phyloP scores from a whole-genome alignment of 23 tunicate genomes.

The Oikopleura albicans region DNA sequence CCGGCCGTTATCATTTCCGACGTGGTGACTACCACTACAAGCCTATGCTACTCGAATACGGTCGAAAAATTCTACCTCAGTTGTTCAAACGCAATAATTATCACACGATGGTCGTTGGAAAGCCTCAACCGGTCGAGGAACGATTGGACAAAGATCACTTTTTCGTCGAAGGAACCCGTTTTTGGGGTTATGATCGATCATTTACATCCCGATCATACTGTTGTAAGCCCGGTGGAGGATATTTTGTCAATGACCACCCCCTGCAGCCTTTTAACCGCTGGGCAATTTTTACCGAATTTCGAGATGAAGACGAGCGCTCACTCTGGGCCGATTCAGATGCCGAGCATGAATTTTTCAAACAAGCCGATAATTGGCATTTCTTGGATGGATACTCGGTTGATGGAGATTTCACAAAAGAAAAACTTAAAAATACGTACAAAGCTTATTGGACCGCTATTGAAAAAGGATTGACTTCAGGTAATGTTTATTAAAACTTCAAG shows the following conservation, averaged over 20 bases:
- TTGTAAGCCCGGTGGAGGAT: constrained; percentile 3
- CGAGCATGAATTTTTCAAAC: not conserved
- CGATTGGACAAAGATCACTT: not conserved
- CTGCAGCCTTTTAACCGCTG: not conserved
- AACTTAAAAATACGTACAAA: not conserved
- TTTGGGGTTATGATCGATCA: not conserved
- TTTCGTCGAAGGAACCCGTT: constrained; percentile 7
- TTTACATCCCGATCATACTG: constrained; percentile 1
- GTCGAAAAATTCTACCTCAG: constrained; percentile 11
- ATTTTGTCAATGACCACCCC: not conserved
- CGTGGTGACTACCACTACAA: constrained; percentile 12
- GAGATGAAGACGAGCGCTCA: not conserved
- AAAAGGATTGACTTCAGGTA: not conserved
- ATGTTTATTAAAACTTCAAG: too few relatives aligned
- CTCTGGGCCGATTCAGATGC: not conserved
- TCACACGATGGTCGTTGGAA: constrained; percentile 17
- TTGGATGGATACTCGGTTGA: not conserved
- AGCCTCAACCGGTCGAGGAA: constrained; percentile 14
- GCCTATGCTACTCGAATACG: not conserved
- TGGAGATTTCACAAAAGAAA: not conserved
- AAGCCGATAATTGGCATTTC: not conserved
- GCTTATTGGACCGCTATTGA: constrained; percentile 11
- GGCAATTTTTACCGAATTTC: constrained; percentile 9
- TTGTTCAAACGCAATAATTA: not conserved
- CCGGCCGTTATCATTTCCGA: not conserved